Percentiles rank a stretch among this genome's conserved stretches.
Evolutionary conservation across 2,888 invertebrate genomes (phyloP).

Genomic region (Caenorhabditis panamensis): DNA sequence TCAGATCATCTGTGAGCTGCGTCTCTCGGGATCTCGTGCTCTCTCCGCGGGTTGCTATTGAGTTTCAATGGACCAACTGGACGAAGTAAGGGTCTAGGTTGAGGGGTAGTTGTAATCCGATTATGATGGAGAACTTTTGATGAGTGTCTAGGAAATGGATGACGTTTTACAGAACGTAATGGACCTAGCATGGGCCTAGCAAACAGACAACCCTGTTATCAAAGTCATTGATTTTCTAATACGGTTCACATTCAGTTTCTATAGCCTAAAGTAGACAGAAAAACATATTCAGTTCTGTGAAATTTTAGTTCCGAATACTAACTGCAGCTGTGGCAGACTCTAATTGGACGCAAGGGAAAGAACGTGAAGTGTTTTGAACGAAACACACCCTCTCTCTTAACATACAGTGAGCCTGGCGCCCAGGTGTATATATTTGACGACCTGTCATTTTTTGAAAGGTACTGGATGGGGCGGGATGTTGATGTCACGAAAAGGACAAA

Average conservation of each 20-base stretch:
- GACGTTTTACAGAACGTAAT: too few species aligned
- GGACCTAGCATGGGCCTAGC: too few species aligned
- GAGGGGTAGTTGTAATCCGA: conserved; percentile 28
- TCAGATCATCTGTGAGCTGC: conserved; percentile 6
- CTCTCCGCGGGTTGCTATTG: conserved; percentile 27
- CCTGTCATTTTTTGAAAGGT: conserved; percentile 49
- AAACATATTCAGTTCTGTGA: too few species aligned
- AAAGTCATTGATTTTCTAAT: too few species aligned
- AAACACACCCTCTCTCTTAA: too few species aligned
- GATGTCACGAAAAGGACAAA: background rate
- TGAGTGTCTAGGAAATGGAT: background rate
- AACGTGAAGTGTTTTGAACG: conserved; percentile 4
- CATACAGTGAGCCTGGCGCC: background rate
- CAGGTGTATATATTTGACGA: conserved; percentile 35
- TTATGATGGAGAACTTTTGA: conserved; percentile 28
- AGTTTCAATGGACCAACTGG: conserved; percentile 38
- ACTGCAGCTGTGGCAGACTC: too few species aligned
- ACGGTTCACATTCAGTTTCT: too few species aligned
- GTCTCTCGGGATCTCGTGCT: conserved; percentile 24
- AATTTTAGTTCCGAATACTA: too few species aligned
- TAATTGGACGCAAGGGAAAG: conserved; percentile 36
- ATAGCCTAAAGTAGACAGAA: too few species aligned
- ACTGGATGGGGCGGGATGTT: conserved; percentile 1
- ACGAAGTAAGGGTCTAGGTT: conserved; percentile 14
- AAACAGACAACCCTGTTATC: too few species aligned